Evolutionary conservation across 1,140 invertebrate species (phyloP), one percentile per base, ranked within the genome.

Genomic region (Drosophila ogumai): DNA sequence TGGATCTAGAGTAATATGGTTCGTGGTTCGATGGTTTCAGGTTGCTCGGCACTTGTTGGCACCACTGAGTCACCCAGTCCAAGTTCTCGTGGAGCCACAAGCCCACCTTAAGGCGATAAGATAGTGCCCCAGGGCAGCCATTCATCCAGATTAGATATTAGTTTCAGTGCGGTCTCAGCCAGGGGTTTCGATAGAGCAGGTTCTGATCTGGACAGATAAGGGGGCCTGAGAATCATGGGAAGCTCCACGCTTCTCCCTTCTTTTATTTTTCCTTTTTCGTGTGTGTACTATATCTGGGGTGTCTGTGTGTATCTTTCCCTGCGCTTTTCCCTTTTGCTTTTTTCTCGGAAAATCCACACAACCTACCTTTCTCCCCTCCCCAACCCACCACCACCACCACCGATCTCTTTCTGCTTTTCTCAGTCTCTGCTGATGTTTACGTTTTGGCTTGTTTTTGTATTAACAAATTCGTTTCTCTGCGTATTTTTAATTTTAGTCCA

Each of bases 401-500:
- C 34, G 31, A 25, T n/a, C 13, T 19, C 4, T 15, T 31, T 36
- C n/a, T 19, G n/a, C n/a, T 32, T 17, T 52, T 60, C 25, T 54
- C 54, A 52, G 13, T 64, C 52, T 52, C 41, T 19, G 17, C 34
- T 22, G 49, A 64, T 84, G 81, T 90, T 90, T 85, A 90, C 75
- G 74, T 73, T 75, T 91, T 82, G 68, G 58, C 75, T 76, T 90
- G 67, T 74, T 79, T 82, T 81, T 61, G 65, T 84, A 72, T 82
- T 91, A 82, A 88, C 80, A 77, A 84, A 78, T 77, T 76, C 73
- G 82, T 57, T 65, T 61, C 76, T 81, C 79, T 82, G 47, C 82
- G 55, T 81, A 79, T 84, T 88, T 91, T 91, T 91, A 81, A 91
- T 91, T 91, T 91, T 91, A 91, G 87, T 91, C 87, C 88, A 91